Evolutionary conservation across 2,113 vertebrate species (phyloP).

Genomic region (Nannospalax galili): DNA sequence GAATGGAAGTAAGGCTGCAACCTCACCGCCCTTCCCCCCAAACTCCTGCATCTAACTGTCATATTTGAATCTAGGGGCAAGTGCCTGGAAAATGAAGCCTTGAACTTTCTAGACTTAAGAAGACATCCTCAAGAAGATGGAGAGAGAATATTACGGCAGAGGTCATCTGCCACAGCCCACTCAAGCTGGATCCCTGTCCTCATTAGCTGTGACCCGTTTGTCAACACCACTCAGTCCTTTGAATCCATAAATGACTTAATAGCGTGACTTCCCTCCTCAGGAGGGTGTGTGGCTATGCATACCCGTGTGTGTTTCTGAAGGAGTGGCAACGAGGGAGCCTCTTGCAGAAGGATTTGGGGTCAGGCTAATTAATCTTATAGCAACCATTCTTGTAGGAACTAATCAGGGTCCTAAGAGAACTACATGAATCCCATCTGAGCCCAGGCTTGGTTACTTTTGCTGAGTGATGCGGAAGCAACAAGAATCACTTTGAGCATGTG

Average conservation of each 20-base stretch:
- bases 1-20: neutral
- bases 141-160: neutral
- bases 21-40: neutral
- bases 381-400: neutral
- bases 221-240: neutral
- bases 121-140: neutral
- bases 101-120: neutral
- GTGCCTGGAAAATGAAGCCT: no score
- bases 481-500: neutral
- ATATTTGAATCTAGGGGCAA: no score
- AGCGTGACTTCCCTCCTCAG: neutral
- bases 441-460: neutral
- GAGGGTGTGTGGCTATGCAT: neutral
- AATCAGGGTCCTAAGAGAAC: neutral
- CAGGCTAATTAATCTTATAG: neutral
- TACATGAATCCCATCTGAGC: neutral
- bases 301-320: neutral
- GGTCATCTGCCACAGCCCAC: neutral
- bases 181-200: no score
- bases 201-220: neutral
- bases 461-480: neutral
- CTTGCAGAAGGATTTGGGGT: neutral
- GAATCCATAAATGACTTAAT: neutral
- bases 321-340: neutral
- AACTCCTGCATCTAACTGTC: no score